A percentile compares a stretch with the other conserved stretches of the same genome.
phyloP scores from a whole-genome alignment of 2,113 vertebrate species.

The Elachura formosa region DNA sequence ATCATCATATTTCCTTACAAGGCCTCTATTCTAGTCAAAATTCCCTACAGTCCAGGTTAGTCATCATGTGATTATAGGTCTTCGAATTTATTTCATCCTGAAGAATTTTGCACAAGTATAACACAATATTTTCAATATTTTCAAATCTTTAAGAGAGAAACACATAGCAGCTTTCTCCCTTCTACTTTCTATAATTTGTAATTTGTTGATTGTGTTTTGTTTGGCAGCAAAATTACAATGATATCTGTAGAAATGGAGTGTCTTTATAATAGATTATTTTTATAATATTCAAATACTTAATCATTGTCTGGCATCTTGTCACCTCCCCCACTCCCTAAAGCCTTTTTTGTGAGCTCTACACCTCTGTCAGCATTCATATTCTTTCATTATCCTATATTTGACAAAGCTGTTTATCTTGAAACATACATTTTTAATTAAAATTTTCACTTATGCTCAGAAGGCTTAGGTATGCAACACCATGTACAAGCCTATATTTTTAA shows the following conservation, averaged over 20 bases:
- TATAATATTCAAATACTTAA: neutral
- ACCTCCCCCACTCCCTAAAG: neutral
- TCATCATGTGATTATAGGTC: neutral
- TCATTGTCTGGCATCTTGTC: neutral
- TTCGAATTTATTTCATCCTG: neutral
- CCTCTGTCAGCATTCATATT: neutral
- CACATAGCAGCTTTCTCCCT: neutral
- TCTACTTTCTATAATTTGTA: neutral
- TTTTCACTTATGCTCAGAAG: slow-evolving; percentile 6
- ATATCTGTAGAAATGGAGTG: neutral
- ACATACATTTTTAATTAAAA: slow-evolving; percentile 50
- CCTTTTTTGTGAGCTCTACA: neutral
- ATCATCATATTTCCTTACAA: neutral
- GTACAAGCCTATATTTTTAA: slow-evolving; percentile 20
- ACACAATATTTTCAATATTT: neutral
- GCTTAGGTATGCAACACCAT: neutral
- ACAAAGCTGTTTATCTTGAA: slow-evolving; percentile 21
- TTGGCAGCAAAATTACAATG: neutral
- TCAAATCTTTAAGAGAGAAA: neutral
- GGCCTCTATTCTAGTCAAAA: neutral
- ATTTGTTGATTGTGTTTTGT: neutral
- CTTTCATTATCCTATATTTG: slow-evolving; percentile 2
- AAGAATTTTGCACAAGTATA: neutral
- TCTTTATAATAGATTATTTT: neutral
- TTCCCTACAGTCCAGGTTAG: neutral